Evolutionary conservation across 2,888 invertebrate genomes (phyloP), one percentile per base, ranked within the genome.

Genomic region (Papilio protenor): DNA sequence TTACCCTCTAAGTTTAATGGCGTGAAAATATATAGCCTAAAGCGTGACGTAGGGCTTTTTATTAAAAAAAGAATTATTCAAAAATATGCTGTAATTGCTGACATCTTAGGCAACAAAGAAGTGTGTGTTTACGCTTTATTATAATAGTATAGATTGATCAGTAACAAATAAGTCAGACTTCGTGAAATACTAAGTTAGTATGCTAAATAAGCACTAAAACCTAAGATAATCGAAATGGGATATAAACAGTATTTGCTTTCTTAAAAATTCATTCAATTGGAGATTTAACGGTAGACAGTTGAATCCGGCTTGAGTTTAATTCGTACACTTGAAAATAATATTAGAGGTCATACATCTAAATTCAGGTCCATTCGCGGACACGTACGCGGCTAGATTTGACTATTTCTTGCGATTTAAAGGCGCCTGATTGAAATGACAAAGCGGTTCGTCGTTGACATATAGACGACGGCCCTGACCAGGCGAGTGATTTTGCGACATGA

Each of bases 381-480:
- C 66, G 21, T n/a, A 64, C 72, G 64, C 23, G 73, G 45, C 40
- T 69, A 75, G 75, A 69, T 23, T 75, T n/a, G 27, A 52, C 57
- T 40, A 49, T 45, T 64, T 64, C 16, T 73, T 73, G 45, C 45
- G 11, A 57, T 73, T 77, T 59, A 16, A 21, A 45, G 40, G 23
- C 55, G 47, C 73, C 64, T 55, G 72, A 47, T 55, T 27, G 27
- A 47, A 71, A 66, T 73, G 66, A 55, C 61, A 66, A 75, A 40
- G 70, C n/a, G 75, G 49, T 55, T 52, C 27, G 4, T 77, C 52
- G 69, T 45, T 77, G 77, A 74, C 77, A 77, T 74, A 77, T 74
- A 64, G 49, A 64, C 70, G 57, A 55, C 47, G 71, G 27, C 77
- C 74, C 16, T 75, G 74, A 71, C 52, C 71, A 23, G 57, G 12